phyloP scores from a whole-genome alignment of 2,113 vertebrate genomes.

The Gracilinanus agilis region DNA sequence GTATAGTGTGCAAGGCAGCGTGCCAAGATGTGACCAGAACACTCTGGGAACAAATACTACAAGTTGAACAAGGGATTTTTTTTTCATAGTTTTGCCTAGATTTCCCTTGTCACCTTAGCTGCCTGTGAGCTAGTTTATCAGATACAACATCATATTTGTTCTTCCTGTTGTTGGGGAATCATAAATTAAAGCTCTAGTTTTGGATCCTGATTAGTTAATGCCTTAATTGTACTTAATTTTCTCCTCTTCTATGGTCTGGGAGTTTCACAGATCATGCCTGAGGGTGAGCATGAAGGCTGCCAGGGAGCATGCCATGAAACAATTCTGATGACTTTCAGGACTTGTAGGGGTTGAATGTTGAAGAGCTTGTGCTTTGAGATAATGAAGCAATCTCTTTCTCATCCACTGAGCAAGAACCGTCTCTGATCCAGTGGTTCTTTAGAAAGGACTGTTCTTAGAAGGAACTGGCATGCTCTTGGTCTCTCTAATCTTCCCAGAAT shows the following conservation, averaged over 20 bases:
- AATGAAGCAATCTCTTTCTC: no score
- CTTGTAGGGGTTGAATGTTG: neutral
- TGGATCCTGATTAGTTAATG: neutral
- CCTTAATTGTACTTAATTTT: neutral
- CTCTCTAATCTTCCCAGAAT: neutral
- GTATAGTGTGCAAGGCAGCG: rapidly evolving
- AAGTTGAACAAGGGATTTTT: neutral
- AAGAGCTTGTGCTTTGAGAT: no score
- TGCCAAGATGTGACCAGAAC: neutral
- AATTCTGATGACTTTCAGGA: neutral
- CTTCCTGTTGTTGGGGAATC: neutral
- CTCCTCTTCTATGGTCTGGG: neutral
- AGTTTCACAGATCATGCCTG: neutral
- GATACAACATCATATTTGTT: neutral
- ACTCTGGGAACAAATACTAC: neutral
- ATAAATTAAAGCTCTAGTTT: neutral
- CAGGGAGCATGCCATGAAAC: neutral
- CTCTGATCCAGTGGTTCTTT: neutral
- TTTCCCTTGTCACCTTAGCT: neutral
- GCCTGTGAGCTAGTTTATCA: neutral
- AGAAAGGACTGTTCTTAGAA: neutral
- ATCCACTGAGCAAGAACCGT: no score
- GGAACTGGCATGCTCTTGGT: neutral
- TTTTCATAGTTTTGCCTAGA: neutral
- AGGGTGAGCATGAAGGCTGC: neutral